Base-by-base conservation (phyloP, 2,113 vertebrate genomes). In the Loxodonta africana region DNA sequence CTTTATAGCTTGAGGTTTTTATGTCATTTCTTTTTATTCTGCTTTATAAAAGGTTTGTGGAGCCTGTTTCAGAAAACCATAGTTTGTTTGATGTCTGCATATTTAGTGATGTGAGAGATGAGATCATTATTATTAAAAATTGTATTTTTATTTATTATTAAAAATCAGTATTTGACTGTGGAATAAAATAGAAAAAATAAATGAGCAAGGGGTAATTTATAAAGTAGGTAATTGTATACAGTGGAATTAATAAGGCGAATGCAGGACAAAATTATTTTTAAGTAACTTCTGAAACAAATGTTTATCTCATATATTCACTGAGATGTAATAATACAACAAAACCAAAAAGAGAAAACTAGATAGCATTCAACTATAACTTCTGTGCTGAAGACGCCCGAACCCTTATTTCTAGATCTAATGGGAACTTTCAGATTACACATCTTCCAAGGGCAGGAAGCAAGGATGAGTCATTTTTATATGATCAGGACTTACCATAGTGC, bases 91-190 rank as follows among this genome's bases (percentile, higher is more conserved):
- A 53, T 46, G 53, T 73, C 28, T 33, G 48, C 20, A 10, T 23
- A 0, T 2, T 30, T 77, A 83, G 33, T 0, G 0, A 93, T 63
- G 30, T 28, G 15, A 76, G 30, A 87, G 26, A 77, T 71, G 17
- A 51, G 33, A 67, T 82, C 30, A 95, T 37, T 88, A 78, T 94
- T 21, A 51, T 82, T 76, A 23, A 86, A 87, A 87, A 76, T 83
- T 83, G 41, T 86, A 76, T 37, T 53, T 53, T 53, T 53, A 53
- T 53, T 53, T 53, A 53, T 53, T 53, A 53, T 53, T 53, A 53
- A 12, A 53, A 23, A 10, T 63, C 37, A 30, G 26, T 41, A 76
- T 80, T 65, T 89, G 53, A 73, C 9, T 37, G 82, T 63, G 51
- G 48, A 73, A 30, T 73, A 65, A 44, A 65, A 41, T 85, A 78